These are phyloP conservation scores for Labia minor DNA, from an alignment of 2,888 invertebrate genomes.

Conservation along the genomic window DNA sequence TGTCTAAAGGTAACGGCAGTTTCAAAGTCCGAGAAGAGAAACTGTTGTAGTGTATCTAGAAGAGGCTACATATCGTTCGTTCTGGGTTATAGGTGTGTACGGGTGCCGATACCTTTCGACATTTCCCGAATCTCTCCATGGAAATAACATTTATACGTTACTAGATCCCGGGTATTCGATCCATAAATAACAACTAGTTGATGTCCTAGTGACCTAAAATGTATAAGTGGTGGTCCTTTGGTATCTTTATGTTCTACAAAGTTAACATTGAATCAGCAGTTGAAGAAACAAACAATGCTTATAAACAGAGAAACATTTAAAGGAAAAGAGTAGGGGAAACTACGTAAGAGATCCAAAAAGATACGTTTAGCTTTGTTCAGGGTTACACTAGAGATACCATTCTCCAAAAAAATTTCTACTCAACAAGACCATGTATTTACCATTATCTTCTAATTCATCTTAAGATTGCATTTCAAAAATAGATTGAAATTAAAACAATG, in stretches of 20 bases:
- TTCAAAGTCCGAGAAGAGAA: no score
- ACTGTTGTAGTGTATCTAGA: no score
- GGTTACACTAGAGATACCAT: neutral
- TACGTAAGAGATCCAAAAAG: constrained; percentile 15
- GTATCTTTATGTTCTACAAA: neutral
- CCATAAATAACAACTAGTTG: neutral
- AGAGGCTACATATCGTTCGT: no score
- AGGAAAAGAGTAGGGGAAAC: neutral
- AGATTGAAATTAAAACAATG: constrained; percentile 20
- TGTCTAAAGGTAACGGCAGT: no score
- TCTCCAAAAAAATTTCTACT: constrained; percentile 15
- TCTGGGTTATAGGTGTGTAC: no score
- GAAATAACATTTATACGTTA: neutral
- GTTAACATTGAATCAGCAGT: neutral
- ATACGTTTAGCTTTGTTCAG: constrained; percentile 2
- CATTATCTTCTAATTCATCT: constrained; percentile 26
- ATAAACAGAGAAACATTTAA: neutral
- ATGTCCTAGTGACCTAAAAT: neutral
- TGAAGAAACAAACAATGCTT: neutral
- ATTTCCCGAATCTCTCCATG: no score
- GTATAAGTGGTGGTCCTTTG: no score
- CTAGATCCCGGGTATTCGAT: neutral
- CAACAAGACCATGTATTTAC: constrained; percentile 26
- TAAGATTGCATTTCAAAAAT: constrained; percentile 28
- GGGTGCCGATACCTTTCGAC: no score